Evolutionary conservation across 2,113 vertebrate genomes (phyloP).

Genomic region (Panurus biarmicus): DNA sequence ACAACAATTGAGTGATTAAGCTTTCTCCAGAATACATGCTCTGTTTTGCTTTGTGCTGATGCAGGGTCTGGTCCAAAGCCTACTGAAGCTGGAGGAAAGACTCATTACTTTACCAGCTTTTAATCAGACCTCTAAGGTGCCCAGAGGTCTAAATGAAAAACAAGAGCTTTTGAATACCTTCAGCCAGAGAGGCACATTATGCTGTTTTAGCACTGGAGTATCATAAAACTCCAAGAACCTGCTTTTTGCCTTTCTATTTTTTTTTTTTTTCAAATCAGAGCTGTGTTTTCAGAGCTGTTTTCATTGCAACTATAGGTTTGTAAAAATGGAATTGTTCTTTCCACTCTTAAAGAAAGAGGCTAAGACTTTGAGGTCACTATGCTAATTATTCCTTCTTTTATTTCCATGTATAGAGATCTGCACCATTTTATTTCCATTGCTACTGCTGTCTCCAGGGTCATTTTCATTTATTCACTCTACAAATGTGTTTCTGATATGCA

Average conservation of each 20-base stretch:
- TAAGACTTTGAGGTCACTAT: not conserved
- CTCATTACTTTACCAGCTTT: not conserved
- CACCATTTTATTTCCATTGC: not conserved
- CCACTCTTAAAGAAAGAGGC: not conserved
- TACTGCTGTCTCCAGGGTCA: not conserved
- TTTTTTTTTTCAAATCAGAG: not conserved
- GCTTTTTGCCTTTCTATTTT: not conserved
- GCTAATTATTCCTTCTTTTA: not conserved
- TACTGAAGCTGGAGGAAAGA: not conserved
- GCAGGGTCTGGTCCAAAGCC: not conserved
- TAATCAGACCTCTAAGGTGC: not conserved
- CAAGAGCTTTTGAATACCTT: not conserved
- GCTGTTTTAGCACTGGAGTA: not conserved
- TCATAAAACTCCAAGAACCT: not conserved
- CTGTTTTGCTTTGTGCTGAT: not conserved
- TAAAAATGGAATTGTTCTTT: not conserved
- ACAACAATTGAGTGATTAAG: not conserved
- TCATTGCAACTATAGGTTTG: not conserved
- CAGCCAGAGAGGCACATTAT: not conserved
- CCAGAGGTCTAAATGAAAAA: not conserved
- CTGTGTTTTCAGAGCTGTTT: not conserved
- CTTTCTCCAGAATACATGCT: not conserved
- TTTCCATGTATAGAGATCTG: not conserved
- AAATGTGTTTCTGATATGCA: not conserved
- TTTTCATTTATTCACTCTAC: not conserved